Percentiles rank a stretch among this genome's conserved stretches.
Evolutionary conservation across 2,113 vertebrate genomes (phyloP).

Genomic region (Leuciscus idus): DNA sequence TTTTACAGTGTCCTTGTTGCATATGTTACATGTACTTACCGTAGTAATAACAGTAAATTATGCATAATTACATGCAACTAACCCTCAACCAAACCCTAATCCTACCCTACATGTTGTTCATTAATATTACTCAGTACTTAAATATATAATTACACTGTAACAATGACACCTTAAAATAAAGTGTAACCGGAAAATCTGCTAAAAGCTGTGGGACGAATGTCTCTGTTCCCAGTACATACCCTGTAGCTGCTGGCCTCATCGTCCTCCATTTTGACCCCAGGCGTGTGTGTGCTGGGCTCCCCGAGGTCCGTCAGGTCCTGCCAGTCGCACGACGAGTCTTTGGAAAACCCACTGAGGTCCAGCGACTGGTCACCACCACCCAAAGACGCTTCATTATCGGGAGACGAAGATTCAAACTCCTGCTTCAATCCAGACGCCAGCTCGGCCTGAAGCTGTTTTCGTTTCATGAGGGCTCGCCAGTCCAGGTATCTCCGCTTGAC

Average conservation of each 20-base stretch:
- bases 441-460: slow-evolving; percentile 88
- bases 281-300: slow-evolving; percentile 78
- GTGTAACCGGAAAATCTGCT: not conserved
- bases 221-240: slow-evolving; percentile 44
- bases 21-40: no score
- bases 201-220: not conserved
- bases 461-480: slow-evolving; percentile 90
- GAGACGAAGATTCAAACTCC: slow-evolving; percentile 85
- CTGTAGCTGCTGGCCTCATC: slow-evolving; percentile 81
- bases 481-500: slow-evolving; percentile 92
- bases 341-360: slow-evolving; percentile 84
- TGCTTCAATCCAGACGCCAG: slow-evolving; percentile 81
- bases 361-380: slow-evolving; percentile 87
- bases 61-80: no score
- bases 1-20: no score
- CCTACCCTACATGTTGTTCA: no score
- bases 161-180: no score
- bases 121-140: no score
- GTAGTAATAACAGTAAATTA: no score
- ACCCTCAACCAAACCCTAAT: no score
- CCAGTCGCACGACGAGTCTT: slow-evolving; percentile 88
- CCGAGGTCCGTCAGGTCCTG: slow-evolving; percentile 85
- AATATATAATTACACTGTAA: no score
- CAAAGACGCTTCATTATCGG: slow-evolving; percentile 85
- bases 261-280: slow-evolving; percentile 89